Conservation (phyloP, 1,140 invertebrate genomes). For the Drosophila bipectinata region DNA sequence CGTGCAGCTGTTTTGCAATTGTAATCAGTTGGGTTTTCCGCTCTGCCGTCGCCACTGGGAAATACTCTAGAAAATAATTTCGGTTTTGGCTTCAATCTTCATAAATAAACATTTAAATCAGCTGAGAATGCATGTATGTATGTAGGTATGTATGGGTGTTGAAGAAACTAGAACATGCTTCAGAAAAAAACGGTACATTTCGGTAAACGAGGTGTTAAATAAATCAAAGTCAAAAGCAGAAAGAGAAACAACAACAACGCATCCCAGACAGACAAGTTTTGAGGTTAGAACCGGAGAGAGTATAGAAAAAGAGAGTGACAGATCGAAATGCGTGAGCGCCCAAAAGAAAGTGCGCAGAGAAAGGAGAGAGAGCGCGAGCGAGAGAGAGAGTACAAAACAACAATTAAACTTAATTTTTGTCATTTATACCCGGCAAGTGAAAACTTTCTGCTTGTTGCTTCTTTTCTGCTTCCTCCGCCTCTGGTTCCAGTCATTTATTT, state of each 20-base stretch:
- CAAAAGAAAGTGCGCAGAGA: constrained; percentile 36
- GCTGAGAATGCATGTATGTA: constrained; percentile 16
- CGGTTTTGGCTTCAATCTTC: not conserved
- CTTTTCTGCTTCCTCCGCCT: constrained; percentile 39
- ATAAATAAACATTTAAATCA: constrained; percentile 38
- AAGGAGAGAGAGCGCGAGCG: constrained; percentile 1
- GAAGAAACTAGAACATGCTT: constrained; percentile 40
- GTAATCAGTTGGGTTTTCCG: constrained; percentile 19
- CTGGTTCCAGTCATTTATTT: constrained; percentile 13
- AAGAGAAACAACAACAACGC: constrained; percentile 43
- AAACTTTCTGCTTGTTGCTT: constrained; percentile 51
- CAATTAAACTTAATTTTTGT: constrained; percentile 57
- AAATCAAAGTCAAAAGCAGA: constrained; percentile 52
- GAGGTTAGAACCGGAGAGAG: constrained; percentile 52
- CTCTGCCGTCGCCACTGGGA: not conserved
- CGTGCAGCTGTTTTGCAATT: constrained; percentile 66
- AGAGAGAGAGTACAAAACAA: constrained; percentile 35
- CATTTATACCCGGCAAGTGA: constrained; percentile 56
- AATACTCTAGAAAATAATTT: constrained; percentile 13
- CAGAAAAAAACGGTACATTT: constrained; percentile 50
- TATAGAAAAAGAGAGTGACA: constrained; percentile 7
- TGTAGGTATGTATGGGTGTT: not conserved
- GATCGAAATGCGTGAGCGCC: constrained; percentile 45
- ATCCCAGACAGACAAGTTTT: constrained; percentile 31
- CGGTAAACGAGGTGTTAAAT: constrained; percentile 50